Percentiles rank a stretch among this genome's conserved stretches.
These are phyloP conservation scores for Tenthredo scrophulariae DNA, from an alignment of 2,888 invertebrate species.

Conservation along the genomic window DNA sequence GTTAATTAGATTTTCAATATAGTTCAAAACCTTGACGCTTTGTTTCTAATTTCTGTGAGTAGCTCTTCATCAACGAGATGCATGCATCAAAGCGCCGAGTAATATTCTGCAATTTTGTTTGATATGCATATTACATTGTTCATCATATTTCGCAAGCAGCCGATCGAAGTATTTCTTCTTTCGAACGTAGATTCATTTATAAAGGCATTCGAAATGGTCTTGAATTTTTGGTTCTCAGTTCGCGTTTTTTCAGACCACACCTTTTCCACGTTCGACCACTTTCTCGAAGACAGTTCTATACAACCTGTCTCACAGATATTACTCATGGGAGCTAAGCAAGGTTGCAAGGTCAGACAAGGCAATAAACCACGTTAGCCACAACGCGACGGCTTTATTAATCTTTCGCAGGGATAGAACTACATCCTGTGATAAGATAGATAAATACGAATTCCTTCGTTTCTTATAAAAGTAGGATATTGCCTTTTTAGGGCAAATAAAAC, in stretches of 20 bases:
- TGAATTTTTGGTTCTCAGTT: not conserved
- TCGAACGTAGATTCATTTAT: not conserved
- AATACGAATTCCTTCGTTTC: not conserved
- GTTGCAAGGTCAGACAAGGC: conserved; percentile 7
- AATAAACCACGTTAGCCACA: conserved; percentile 42
- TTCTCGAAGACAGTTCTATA: conserved; percentile 12
- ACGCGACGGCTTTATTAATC: conserved; percentile 33
- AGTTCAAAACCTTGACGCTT: not conserved
- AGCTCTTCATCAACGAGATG: not conserved
- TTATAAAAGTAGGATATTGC: not conserved
- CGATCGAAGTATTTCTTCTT: not conserved
- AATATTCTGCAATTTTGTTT: not conserved
- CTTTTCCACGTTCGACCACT: not conserved
- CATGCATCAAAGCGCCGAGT: not conserved
- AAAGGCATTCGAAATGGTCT: not conserved
- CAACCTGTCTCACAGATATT: conserved; percentile 25
- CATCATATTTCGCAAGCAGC: not conserved
- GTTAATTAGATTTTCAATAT: not conserved
- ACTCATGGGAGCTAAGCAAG: conserved; percentile 24
- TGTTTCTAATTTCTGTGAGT: not conserved
- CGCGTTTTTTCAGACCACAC: not conserved
- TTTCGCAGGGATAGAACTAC: not conserved
- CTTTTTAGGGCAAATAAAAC: not conserved
- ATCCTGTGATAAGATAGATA: conserved; percentile 10
- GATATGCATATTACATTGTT: not conserved